Conservation (phyloP, 2,113 vertebrate genomes). For the Etia nguti region DNA sequence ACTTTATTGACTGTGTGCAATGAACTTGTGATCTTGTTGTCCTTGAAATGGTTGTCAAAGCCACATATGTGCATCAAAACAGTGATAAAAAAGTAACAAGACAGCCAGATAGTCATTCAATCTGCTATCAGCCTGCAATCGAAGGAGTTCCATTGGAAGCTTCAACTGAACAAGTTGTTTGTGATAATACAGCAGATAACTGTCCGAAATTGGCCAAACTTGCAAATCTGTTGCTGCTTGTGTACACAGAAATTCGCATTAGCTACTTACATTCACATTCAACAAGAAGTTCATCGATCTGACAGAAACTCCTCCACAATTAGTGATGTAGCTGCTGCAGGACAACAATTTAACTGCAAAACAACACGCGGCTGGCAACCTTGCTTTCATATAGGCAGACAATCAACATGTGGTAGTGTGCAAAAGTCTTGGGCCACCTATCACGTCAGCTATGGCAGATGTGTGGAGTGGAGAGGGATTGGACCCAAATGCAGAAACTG, state of each 20-base stretch:
- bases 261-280: background rate
- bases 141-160: fast-evolving
- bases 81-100: background rate
- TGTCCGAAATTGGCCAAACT: background rate
- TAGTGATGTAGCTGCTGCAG: background rate
- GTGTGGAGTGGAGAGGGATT: background rate
- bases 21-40: background rate
- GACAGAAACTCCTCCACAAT: background rate
- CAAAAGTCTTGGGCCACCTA: too few relatives aligned
- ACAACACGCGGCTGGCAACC: too few relatives aligned
- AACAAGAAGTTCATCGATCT: background rate
- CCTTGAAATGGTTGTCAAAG: background rate
- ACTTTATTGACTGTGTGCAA: background rate
- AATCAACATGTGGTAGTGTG: background rate
- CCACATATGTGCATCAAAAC: background rate
- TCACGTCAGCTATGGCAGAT: background rate
- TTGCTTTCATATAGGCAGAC: background rate
- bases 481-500: background rate
- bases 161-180: background rate
- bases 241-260: background rate
- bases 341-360: background rate
- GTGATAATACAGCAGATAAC: background rate
- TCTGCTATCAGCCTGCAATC: background rate
- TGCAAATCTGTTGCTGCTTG: background rate
- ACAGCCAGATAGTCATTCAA: background rate